Base-by-base conservation (phyloP, 2,888 invertebrate species). In the Aromia moschata region DNA sequence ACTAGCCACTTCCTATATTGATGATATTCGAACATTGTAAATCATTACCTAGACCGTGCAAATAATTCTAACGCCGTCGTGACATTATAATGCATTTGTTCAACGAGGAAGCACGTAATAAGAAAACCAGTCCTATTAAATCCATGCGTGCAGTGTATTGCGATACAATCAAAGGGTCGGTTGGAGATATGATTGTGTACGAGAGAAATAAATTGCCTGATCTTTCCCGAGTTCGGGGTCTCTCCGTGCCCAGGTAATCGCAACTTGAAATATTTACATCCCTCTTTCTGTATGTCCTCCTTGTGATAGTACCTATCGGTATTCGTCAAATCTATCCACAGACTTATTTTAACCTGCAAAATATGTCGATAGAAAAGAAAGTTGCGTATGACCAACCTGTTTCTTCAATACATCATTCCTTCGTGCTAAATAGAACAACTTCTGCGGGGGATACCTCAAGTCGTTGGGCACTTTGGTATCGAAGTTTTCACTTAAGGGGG, bases 91-190 rank as follows among this genome's bases (percentile, higher is more conserved):
- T 92, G 92, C 73, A 90, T 82, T 62, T 88, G 87, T 74, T 94
- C 92, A 2, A 97, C 93, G 80, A 99, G 86, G 79, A 92, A 99
- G 0, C 95, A 90, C 16, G 90, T 88, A 47, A 99, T 91, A 7
- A 99, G 83, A 77, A 98, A 99, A 0, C 99, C 99, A 9, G 98
- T 98, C 70, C 99, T 85, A 79, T 99, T 99, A 80, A 98, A 99
- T 0, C 99, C 99, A 80, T 99, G 99, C 0, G 99, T 97, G 75
- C 97, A 98, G 78, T 97, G 97, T 3, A 98, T 90, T 7, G 89
- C 93, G 68, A 93, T 88, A 43, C 86, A 80, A 72, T 94, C 89
- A 57, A 92, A 78, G 0, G 97, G 96, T 73, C 93, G 85, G 64
- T 92, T 87, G 15, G 85, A 82, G 25, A 93, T 88, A 74, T 94